Evolutionary conservation across 2,797 vertebrate species (phyloP).

Genomic region (Crax fasciolata): DNA sequence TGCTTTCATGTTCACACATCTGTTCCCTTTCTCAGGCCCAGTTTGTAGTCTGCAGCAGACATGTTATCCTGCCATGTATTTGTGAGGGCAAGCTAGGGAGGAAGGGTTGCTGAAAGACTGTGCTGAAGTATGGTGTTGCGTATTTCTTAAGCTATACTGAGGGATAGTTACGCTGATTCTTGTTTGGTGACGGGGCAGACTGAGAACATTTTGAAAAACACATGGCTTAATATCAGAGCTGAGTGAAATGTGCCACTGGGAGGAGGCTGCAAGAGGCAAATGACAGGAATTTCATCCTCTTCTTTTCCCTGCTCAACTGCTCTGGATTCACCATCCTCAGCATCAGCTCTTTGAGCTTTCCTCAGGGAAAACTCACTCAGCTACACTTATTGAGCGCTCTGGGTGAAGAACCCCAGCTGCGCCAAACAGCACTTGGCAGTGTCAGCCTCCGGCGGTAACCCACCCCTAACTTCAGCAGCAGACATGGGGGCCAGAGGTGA

Average conservation of each 20-base stretch:
- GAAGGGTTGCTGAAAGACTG: not conserved
- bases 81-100: not conserved
- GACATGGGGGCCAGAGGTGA: not conserved
- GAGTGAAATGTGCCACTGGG: constrained; percentile 8
- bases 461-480: not conserved
- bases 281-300: constrained; percentile 46
- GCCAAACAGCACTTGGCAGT: not conserved
- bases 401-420: not conserved
- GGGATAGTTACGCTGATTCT: not conserved
- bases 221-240: not conserved
- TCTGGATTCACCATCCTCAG: constrained; percentile 13
- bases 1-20: not conserved
- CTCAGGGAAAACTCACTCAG: not conserved
- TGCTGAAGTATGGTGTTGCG: not conserved
- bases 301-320: constrained; percentile 33
- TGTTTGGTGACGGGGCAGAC: not conserved
- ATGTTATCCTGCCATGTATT: not conserved
- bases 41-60: not conserved
- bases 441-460: not conserved
- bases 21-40: not conserved
- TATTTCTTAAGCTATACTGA: not conserved
- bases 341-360: not conserved
- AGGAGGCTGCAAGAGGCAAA: constrained; percentile 56
- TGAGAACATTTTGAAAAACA: not conserved
- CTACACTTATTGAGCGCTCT: not conserved